phyloP scores from a whole-genome alignment of 2,888 invertebrate species.

The Lasioglossum oenotherae region DNA sequence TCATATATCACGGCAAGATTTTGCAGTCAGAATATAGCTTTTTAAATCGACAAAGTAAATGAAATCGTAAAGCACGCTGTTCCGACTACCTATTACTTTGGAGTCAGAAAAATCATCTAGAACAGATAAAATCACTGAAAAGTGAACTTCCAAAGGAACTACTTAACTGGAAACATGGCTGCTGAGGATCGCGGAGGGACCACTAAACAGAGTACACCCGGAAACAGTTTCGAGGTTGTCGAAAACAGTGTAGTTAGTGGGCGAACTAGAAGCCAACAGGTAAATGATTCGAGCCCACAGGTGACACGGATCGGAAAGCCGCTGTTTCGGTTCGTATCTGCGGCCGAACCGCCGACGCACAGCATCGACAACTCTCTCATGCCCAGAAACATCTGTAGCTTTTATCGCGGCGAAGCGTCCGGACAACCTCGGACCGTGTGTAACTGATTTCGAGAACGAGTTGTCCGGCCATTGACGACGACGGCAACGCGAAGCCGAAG shows the following conservation, averaged over 20 bases:
- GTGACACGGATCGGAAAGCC: not conserved
- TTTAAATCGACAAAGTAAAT: not conserved
- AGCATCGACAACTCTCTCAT: constrained; percentile 11
- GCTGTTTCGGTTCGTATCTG: constrained; percentile 17
- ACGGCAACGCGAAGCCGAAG: not conserved
- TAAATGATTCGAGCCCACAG: not conserved
- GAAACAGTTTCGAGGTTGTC: not conserved
- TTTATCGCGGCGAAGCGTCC: constrained; percentile 32
- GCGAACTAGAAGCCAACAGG: not conserved
- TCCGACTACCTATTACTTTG: too few species aligned
- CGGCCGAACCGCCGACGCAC: constrained; percentile 15
- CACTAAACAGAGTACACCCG: not conserved
- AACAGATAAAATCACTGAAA: not conserved
- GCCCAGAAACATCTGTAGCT: constrained; percentile 29
- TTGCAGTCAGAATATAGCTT: too few species aligned
- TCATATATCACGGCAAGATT: not conserved
- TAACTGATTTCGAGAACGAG: constrained; percentile 54
- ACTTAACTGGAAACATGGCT: not conserved
- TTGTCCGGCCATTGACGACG: constrained; percentile 37
- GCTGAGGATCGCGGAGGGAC: not conserved
- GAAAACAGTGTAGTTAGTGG: not conserved
- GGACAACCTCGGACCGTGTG: constrained; percentile 15
- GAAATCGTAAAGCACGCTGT: too few species aligned
- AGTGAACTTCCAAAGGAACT: not conserved
- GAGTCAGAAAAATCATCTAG: not conserved